A percentile compares a stretch with the other conserved stretches of the same genome.
These are phyloP conservation scores for Sympetrum striolatum DNA, from an alignment of 2,888 invertebrate species.

Conservation along the genomic window DNA sequence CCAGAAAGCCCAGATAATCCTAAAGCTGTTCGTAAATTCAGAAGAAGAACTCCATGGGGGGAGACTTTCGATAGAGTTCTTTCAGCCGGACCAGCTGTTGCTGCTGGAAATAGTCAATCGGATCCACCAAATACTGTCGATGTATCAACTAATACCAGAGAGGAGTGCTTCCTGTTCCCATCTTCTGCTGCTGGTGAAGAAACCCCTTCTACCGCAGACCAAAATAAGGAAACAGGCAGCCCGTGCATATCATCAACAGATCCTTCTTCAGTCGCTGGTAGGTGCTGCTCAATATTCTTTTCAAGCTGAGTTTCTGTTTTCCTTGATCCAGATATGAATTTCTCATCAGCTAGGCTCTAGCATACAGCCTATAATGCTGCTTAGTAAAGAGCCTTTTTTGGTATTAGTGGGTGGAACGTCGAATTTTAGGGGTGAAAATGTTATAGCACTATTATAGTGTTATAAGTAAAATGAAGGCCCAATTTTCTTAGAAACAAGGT, in stretches of 20 bases:
- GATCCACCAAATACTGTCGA: not conserved
- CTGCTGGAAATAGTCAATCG: not conserved
- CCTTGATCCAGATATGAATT: too few relatives aligned
- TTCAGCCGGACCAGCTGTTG: not conserved
- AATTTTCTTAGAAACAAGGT: too few relatives aligned
- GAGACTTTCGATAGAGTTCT: not conserved
- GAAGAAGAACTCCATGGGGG: not conserved
- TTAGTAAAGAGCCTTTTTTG: too few relatives aligned
- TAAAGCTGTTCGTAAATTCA: not conserved
- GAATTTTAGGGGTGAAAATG: too few relatives aligned
- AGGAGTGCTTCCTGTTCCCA: not conserved
- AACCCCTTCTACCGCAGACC: not conserved
- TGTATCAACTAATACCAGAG: constrained; percentile 8
- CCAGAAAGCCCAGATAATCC: constrained; percentile 7
- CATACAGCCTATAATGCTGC: too few relatives aligned
- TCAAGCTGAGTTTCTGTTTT: too few relatives aligned
- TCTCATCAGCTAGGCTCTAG: too few relatives aligned
- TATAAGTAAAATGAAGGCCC: too few relatives aligned
- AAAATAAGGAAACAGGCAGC: not conserved
- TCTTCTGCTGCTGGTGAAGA: not conserved
- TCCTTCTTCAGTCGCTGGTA: not conserved
- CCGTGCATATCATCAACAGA: not conserved
- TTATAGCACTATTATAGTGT: too few relatives aligned
- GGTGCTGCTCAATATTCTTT: not conserved
- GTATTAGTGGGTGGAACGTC: too few relatives aligned